Conservation (phyloP, 2,113 vertebrate genomes). For the Mellivora capensis region DNA sequence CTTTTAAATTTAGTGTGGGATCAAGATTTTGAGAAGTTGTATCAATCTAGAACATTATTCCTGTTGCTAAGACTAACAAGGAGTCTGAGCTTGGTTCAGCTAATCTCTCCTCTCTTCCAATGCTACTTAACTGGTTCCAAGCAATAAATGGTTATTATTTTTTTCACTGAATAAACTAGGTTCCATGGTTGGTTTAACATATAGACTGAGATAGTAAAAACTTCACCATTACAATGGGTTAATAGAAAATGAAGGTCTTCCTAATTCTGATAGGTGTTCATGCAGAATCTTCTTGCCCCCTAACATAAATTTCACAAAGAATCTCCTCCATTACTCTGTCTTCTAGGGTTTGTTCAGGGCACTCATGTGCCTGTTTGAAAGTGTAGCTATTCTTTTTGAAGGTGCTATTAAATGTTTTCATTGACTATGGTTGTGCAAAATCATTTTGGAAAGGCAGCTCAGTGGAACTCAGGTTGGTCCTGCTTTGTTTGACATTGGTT, state of each 20-base stretch:
- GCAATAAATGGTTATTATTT: not conserved
- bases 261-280: slow-evolving; percentile 80
- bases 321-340: slow-evolving; percentile 97
- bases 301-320: slow-evolving; percentile 94
- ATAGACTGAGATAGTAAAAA: slow-evolving; percentile 54
- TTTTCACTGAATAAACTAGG: not conserved
- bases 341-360: slow-evolving; percentile 94
- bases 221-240: slow-evolving; percentile 32
- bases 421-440: slow-evolving; percentile 95
- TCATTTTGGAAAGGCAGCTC: slow-evolving; percentile 97
- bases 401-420: slow-evolving; percentile 98
- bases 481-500: slow-evolving; percentile 89
- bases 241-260: slow-evolving; percentile 32
- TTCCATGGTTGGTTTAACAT: not conserved
- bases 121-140: not conserved
- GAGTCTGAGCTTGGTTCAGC: not conserved
- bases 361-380: slow-evolving; percentile 95
- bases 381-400: slow-evolving; percentile 98
- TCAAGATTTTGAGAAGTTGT: not conserved
- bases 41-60: not conserved
- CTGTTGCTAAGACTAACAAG: slow-evolving; percentile 23
- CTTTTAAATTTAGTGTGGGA: not conserved
- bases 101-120: not conserved
- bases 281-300: slow-evolving; percentile 86
- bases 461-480: slow-evolving; percentile 94